Base-by-base conservation (phyloP, 2,888 invertebrate species). In the Osmoderma eremita region DNA sequence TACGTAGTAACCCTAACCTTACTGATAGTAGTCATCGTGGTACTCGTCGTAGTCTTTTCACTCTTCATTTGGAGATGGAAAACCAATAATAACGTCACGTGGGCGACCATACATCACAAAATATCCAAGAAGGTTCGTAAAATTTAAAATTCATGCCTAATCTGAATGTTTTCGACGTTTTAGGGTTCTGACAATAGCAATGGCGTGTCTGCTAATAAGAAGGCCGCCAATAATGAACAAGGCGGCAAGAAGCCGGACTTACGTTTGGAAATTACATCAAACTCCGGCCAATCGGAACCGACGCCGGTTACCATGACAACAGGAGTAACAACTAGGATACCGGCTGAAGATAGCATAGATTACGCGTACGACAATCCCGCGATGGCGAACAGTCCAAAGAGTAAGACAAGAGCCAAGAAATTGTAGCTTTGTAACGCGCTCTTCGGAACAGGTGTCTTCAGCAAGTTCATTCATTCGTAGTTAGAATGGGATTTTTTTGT, bases 311-410 rank as follows among this genome's bases (percentile, higher is more conserved):
- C 91, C 0, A 86, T 90, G 51, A 90, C 90, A 73, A 90, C 90
- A 73, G 88, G 90, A 0, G 83, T 91, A 0, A 90, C 90, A 71
- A 87, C 88, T 68, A 85, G 92, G 67, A 87, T 91, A 74, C 92
- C 92, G 0, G 91, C 91, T 15, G 92, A 93, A 78, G 92, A 92
- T 72, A 88, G 89, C 0, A 90, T 90, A 42, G 92, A 92, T 74
- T 92, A 91, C 75, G 90, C 91, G 0, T 92, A 92, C 77, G 92
- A 92, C 75, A 93, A 93, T 80, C 90, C 89, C 77, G 92, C 87
- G 0, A 87, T 93, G 87, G 88, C 88, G 12, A 88, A 89, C 69
- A 88, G 88, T 1, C 88, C 88, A 18, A 71, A 69, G 62, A 65
- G 70, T 58, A 68, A 68, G 68, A 38, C 51, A 38, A 54, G 63